phyloP scores from a whole-genome alignment of 2,888 invertebrate genomes.

The Melinopterus prodromus region DNA sequence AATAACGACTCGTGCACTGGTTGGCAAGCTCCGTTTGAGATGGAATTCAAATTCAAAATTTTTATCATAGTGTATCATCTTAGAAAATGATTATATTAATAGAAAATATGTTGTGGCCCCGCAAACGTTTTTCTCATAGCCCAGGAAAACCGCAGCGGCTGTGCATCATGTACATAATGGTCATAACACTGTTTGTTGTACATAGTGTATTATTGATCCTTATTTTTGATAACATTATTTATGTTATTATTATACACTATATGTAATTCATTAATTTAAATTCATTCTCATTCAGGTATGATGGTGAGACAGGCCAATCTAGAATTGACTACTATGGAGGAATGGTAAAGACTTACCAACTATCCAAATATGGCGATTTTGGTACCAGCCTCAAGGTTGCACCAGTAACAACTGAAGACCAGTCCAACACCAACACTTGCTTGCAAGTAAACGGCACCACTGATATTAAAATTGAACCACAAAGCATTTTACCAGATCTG shows the following conservation, averaged over 20 bases:
- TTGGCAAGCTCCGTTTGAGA: background rate
- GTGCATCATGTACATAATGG: too few relatives aligned
- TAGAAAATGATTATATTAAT: too few relatives aligned
- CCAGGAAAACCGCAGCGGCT: too few relatives aligned
- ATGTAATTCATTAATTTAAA: constrained; percentile 13
- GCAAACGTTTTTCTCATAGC: too few relatives aligned
- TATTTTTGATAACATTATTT: constrained; percentile 9
- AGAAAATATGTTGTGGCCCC: too few relatives aligned
- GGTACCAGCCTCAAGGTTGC: constrained; percentile 85
- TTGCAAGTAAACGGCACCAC: constrained; percentile 83
- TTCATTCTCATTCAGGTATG: constrained; percentile 66
- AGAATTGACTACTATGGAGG: constrained; percentile 95
- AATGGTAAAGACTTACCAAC: constrained; percentile 92
- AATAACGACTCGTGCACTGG: too few relatives aligned
- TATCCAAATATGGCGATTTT: constrained; percentile 68
- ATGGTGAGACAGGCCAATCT: constrained; percentile 76
- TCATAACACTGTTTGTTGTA: too few relatives aligned
- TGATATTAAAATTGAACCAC: constrained; percentile 69
- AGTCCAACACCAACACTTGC: constrained; percentile 78
- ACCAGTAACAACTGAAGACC: constrained; percentile 81
- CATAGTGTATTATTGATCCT: background rate
- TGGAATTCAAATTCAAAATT: background rate
- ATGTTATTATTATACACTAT: background rate
- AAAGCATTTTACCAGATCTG: constrained; percentile 84
- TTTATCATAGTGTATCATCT: too few relatives aligned